Base-by-base conservation (phyloP, 1,140 invertebrate species). In the Drosophila melanogaster region DNA sequence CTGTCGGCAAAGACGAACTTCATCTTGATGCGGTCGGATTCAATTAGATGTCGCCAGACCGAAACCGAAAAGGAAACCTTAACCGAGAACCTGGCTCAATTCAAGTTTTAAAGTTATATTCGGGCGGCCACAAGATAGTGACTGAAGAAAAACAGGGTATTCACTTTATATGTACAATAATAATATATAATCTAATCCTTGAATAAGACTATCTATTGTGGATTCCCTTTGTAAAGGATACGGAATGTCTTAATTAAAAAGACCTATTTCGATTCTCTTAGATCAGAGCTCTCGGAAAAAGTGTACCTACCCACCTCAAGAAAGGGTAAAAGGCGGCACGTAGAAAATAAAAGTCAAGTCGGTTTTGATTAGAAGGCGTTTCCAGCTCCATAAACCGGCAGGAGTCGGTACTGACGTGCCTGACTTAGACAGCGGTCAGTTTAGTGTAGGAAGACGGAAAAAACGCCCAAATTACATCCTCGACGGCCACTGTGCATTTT, bases 1-100 rank as follows among this genome's bases (percentile, higher is more conserved):
- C 76, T 84, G 79, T 84, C 79, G 62, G 70, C 67, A 74, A 86
- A 86, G 83, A 85, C 83, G 66, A 86, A 87, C 84, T 86, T 87
- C 79, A 77, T 67, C 83, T 72, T 67, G 79, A 65, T 89, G 83
- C 84, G 83, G 83, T 89, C 84, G 66, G 83, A 87, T 87, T 87
- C 83, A 87, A 87, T 87, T 87, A 87, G 83, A 72, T 71, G 71
- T 62, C 60, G 76, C 55, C 72, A 76, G 72, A 76, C 72, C 72
- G 72, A 76, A 75, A 75, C 72, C 72, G 71, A 65, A 70, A 70
- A 70, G 67, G 72, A 76, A 73, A 74, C 58, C 71, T 37, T 56
- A 46, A 65, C 70, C 72, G 19, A 75, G 49, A 46, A 60, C 72
- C 43, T 35, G 17, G 30, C 70, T 51, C 59, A 49, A 75, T 65